Evolutionary conservation across 1,140 invertebrate genomes (phyloP), one percentile per base, ranked within the genome.

Genomic region (Bicyclus anynana): DNA sequence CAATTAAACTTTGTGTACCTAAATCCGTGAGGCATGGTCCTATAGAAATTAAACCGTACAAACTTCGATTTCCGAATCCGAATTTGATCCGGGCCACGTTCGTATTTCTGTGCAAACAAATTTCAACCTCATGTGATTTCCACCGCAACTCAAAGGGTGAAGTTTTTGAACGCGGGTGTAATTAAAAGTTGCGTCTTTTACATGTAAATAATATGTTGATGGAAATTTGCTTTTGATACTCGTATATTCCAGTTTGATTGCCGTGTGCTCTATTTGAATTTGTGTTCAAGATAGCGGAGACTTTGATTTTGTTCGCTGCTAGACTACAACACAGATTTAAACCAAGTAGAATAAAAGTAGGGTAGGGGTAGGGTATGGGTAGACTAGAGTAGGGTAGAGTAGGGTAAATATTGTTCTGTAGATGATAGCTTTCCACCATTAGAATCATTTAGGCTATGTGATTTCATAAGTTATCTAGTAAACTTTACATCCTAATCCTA

Each of bases 151-250:
- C 63, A 66, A 69, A 69, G 57, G 67, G 57, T 52, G 52, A 60
- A 66, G 63, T 66, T 69, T 63, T 69, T 63, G 60, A 62, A 50
- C 53, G 55, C 47, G 57, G 53, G 60, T 53, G 58, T 60, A 66
- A 69, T 69, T 69, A 66, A 66, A 69, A 66, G 53, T 66, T 63
- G 49, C 47, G 54, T 67, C 60, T 67, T 61, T 61, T n/a, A 12
- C 50, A 62, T 65, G 64, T 64, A 67, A 67, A 69, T 69, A 63
- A 65, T 23, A 23, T 61, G 53, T 37, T 55, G 53, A 26, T 55
- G 29, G n/a, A 48, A 18, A 16, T 12, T 27, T 51, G 27, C 37
- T 55, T 38, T 44, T 44, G 18, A 44, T 38, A 17, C 37, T 38
- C 16, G 37, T n/a, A n/a, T n/a, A n/a, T n/a, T n/a, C 16, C 16